Percentiles rank a stretch among this genome's conserved stretches.
phyloP scores from a whole-genome alignment of 2,113 vertebrate species.

The Apteryx owenii region DNA sequence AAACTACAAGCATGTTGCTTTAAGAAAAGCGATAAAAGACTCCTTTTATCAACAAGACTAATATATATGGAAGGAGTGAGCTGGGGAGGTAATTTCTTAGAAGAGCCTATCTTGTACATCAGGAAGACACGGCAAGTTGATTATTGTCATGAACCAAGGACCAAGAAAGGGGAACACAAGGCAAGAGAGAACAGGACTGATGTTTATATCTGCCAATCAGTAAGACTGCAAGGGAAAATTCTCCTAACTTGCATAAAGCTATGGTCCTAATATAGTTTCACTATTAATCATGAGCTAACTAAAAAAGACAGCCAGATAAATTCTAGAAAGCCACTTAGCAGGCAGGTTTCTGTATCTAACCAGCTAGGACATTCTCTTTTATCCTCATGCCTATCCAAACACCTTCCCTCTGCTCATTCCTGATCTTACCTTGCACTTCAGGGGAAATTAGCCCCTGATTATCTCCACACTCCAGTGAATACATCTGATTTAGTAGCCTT shows the following conservation, averaged over 20 bases:
- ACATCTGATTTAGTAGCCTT: neutral
- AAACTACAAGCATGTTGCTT: neutral
- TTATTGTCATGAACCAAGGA: neutral
- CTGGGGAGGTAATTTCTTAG: neutral
- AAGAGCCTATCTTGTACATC: neutral
- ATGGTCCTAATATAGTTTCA: neutral
- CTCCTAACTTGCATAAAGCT: neutral
- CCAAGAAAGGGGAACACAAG: neutral
- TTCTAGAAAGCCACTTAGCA: neutral
- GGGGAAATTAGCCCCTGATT: neutral
- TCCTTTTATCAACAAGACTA: neutral
- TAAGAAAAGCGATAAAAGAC: neutral
- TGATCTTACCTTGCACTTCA: neutral
- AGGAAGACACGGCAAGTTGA: neutral
- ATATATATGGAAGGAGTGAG: neutral
- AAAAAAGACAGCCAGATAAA: neutral
- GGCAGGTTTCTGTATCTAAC: neutral
- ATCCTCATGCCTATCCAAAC: neutral
- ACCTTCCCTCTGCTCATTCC: neutral
- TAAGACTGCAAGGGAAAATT: neutral
- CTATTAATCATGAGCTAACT: neutral
- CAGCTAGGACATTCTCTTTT: neutral
- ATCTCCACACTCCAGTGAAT: neutral
- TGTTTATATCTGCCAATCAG: neutral
- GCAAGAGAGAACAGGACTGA: neutral